A percentile compares a stretch with the other conserved stretches of the same genome.
Evolutionary conservation across 1,140 invertebrate species (phyloP).

Genomic region (Bacillus rossius): DNA sequence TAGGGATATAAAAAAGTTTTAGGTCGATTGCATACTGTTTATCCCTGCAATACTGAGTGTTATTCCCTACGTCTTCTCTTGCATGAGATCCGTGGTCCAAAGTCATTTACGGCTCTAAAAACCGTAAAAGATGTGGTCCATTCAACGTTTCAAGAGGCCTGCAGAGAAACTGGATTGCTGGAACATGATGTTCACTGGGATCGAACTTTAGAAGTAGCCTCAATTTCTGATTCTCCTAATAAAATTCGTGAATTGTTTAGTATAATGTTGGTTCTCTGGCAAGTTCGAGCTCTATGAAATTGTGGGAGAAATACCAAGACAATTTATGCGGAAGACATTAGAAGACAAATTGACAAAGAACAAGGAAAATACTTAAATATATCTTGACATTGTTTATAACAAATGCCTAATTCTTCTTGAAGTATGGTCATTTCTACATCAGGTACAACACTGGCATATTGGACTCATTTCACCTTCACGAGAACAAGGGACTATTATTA

Average conservation of each 20-base stretch:
- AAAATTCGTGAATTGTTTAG: constrained; percentile 8
- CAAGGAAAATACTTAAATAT: too few relatives aligned
- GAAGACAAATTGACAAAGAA: too few relatives aligned
- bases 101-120: constrained; percentile 17
- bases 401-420: too few relatives aligned
- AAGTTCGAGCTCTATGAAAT: neutral
- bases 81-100: constrained; percentile 24
- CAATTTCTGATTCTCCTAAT: constrained; percentile 3
- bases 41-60: constrained; percentile 40
- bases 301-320: constrained; percentile 5
- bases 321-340: neutral
- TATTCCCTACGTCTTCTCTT: constrained; percentile 42
- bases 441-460: too few relatives aligned
- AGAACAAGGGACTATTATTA: too few relatives aligned
- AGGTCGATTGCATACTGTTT: constrained; percentile 31
- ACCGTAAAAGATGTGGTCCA: constrained; percentile 13
- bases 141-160: constrained; percentile 24
- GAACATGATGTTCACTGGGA: constrained; percentile 40
- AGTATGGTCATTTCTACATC: too few relatives aligned
- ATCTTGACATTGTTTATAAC: too few relatives aligned
- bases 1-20: too few relatives aligned
- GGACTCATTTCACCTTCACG: too few relatives aligned
- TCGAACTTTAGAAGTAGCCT: constrained; percentile 7
- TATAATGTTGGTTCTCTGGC: constrained; percentile 10
- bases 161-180: constrained; percentile 33